A percentile compares a stretch with the other conserved stretches of the same genome.
These are phyloP conservation scores for Oreortyx pictus DNA, from an alignment of 2,797 vertebrate genomes.

Conservation along the genomic window DNA sequence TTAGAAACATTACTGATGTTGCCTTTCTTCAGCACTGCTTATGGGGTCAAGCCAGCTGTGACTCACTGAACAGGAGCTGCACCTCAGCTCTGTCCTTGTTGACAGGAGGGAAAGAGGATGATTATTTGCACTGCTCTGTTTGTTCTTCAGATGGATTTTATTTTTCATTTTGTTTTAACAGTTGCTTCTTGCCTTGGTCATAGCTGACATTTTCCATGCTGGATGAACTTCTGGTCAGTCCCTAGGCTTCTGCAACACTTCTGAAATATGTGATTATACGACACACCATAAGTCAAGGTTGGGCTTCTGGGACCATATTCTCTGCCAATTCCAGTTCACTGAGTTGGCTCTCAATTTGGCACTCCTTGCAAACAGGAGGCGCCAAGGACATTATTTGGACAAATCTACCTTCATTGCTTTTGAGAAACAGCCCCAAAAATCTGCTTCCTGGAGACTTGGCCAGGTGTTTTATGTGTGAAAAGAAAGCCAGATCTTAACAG, in stretches of 20 bases:
- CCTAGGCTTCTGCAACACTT: background rate
- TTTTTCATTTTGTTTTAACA: background rate
- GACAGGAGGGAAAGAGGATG: background rate
- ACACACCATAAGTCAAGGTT: accelerated
- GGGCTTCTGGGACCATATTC: background rate
- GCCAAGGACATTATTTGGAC: background rate
- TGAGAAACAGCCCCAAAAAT: background rate
- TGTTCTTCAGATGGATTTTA: background rate
- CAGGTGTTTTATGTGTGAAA: background rate
- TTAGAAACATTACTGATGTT: background rate
- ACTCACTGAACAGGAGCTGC: background rate
- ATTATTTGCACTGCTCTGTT: background rate
- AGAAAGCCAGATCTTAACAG: background rate
- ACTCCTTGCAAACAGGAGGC: background rate
- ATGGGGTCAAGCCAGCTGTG: background rate
- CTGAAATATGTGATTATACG: background rate
- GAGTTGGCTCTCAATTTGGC: background rate
- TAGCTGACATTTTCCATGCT: background rate
- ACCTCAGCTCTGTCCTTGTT: background rate
- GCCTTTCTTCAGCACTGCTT: background rate
- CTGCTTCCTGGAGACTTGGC: background rate
- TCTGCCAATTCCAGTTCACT: background rate
- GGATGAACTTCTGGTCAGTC: background rate
- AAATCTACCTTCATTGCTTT: background rate
- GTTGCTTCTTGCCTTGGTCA: background rate